phyloP scores from a whole-genome alignment of 2,888 invertebrate genomes.

The Lymantria monacha region DNA sequence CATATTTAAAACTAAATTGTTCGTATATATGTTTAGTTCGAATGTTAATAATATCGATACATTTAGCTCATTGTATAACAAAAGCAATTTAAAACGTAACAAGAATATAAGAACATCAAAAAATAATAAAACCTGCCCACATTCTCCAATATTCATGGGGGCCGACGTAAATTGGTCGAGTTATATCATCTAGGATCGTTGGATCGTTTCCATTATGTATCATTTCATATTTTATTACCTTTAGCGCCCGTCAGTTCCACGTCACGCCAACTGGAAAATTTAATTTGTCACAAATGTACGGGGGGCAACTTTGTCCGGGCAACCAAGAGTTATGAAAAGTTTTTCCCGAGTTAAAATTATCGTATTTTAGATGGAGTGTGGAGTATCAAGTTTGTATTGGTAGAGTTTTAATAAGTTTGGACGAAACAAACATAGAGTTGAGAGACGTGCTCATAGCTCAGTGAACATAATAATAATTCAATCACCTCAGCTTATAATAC shows the following conservation, averaged over 20 bases:
- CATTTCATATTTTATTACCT: constrained; percentile 46
- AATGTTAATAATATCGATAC: too few species aligned
- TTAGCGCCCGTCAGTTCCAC: constrained; percentile 31
- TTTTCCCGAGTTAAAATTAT: constrained; percentile 16
- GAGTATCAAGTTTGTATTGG: background rate
- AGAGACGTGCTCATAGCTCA: background rate
- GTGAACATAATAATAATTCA: too few species aligned
- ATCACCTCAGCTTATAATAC: too few species aligned
- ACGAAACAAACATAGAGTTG: background rate
- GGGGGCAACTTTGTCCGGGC: constrained; percentile 28
- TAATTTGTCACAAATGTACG: constrained; percentile 34
- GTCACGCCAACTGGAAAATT: constrained; percentile 36
- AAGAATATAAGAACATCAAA: background rate
- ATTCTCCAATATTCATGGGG: constrained; percentile 8
- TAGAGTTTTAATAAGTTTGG: background rate
- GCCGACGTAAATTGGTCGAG: constrained; percentile 14
- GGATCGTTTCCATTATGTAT: constrained; percentile 34
- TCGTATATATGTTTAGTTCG: too few species aligned
- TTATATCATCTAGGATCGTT: constrained; percentile 22
- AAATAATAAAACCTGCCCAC: constrained; percentile 10
- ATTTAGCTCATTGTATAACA: too few species aligned
- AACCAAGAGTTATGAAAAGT: constrained; percentile 28
- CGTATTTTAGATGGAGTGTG: background rate
- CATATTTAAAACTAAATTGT: too few species aligned
- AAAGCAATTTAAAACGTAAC: too few species aligned